Percentiles rank a stretch among this genome's conserved stretches.
phyloP scores from a whole-genome alignment of 2,113 vertebrate genomes.

The Sorex fumeus region DNA sequence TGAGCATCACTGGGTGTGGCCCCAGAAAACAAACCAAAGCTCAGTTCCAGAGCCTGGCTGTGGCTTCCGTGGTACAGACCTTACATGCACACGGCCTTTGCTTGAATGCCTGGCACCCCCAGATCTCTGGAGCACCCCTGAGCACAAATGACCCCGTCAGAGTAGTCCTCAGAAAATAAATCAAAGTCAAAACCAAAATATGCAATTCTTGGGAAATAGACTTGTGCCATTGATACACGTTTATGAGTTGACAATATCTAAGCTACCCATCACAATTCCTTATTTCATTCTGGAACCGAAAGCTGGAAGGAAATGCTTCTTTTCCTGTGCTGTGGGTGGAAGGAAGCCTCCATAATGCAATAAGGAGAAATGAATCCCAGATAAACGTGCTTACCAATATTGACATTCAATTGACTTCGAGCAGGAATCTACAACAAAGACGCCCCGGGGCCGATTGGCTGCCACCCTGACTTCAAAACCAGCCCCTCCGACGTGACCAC shows the following conservation, averaged over 20 bases:
- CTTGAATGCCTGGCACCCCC: too few species aligned
- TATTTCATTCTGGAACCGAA: conserved; percentile 52
- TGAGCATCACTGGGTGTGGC: too few species aligned
- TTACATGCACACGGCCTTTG: too few species aligned
- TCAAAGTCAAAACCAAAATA: not conserved
- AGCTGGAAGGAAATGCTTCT: conserved; percentile 48
- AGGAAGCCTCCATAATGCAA: conserved; percentile 48
- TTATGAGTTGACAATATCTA: conserved; percentile 56
- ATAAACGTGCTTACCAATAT: conserved; percentile 54
- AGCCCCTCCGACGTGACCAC: not conserved
- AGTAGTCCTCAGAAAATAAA: too few species aligned
- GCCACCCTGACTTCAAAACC: not conserved
- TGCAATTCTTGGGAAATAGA: conserved; percentile 67
- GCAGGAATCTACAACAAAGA: not conserved
- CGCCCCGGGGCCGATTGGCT: not conserved
- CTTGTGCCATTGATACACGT: conserved; percentile 51
- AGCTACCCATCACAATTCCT: not conserved
- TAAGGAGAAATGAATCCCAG: conserved; percentile 57
- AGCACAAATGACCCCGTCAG: too few species aligned
- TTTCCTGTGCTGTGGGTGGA: not conserved
- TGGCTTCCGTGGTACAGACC: too few species aligned
- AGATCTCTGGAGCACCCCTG: too few species aligned
- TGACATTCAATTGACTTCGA: conserved; percentile 47
- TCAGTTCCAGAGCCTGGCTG: too few species aligned
- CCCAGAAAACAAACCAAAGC: too few species aligned